Percentiles rank a stretch among this genome's conserved stretches.
Evolutionary conservation across 2,888 invertebrate species (phyloP).

Genomic region (Liposcelis brunnea): DNA sequence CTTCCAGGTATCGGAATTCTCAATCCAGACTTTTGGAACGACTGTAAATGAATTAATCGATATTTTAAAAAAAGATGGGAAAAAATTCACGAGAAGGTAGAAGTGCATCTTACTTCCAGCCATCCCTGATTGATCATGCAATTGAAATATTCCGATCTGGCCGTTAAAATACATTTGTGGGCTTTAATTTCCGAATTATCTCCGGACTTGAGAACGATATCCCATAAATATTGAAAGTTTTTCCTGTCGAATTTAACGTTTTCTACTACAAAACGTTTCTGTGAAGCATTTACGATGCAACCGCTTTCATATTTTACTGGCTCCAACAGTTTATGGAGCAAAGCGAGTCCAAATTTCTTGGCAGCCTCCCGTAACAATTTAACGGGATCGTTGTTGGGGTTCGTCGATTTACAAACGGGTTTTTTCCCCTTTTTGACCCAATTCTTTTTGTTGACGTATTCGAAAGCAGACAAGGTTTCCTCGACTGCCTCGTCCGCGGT

Average conservation of each 20-base stretch:
- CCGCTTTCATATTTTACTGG: not conserved
- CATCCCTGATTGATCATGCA: conserved; percentile 68
- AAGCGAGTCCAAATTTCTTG: not conserved
- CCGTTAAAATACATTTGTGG: conserved; percentile 66
- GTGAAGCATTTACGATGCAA: not conserved
- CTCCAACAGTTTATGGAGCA: not conserved
- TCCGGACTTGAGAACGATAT: conserved; percentile 25
- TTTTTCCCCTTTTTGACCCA: too few species aligned
- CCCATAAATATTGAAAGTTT: conserved; percentile 23
- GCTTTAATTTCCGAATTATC: conserved; percentile 35
- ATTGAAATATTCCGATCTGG: conserved; percentile 68
- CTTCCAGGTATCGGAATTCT: conserved; percentile 41
- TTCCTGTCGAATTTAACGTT: conserved; percentile 15
- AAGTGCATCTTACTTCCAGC: conserved; percentile 39
- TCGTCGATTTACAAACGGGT: too few species aligned
- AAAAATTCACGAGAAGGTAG: not conserved
- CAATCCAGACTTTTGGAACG: conserved; percentile 32
- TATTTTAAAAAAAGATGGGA: conserved; percentile 6
- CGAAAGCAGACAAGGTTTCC: too few species aligned
- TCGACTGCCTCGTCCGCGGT: too few species aligned
- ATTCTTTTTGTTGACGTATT: too few species aligned
- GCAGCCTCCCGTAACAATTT: not conserved
- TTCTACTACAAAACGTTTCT: not conserved
- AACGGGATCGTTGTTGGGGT: conserved; percentile 15
- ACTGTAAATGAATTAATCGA: conserved; percentile 27